Evolutionary conservation across 2,888 invertebrate species (phyloP), one percentile per base, ranked within the genome.

Genomic region (Chydorus sphaericus): DNA sequence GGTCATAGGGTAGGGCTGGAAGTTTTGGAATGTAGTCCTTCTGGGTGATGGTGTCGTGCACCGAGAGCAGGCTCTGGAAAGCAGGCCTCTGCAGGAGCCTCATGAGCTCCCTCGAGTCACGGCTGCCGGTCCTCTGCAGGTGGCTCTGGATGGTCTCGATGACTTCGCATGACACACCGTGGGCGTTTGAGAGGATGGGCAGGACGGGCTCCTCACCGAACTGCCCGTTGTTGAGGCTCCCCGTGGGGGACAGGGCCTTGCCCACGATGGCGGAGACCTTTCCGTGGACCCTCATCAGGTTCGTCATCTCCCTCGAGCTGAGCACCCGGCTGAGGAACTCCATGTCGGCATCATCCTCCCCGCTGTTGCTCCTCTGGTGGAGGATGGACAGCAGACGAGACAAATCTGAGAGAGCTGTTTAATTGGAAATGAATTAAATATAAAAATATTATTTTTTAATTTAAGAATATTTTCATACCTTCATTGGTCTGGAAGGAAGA

Each of bases 1-100:
- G 14, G 66, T 92, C 91, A 56, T 81, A 71, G 48, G 88, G 89
- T 62, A 89, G 79, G 65, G 92, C 91, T 1, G 92, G 91, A 62
- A 92, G 73, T 69, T 87, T 85, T 39, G 92, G 91, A 68, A 87
- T 84, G 70, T 91, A 94, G 69, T 93, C 92, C 72, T 92, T 91
- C 71, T 89, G 87, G 54, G 94, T 93, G 60, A 96, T 84, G 59
- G 89, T 86, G 75, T 96, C 94, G 71, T 94, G 94, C 44, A 91
- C 85, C 71, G 85, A 88, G 51, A 94, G 74, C 61, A 94, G 76
- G 62, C 91, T 91, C 92, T 93, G 69, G 23, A 55, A 20, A 23
- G 39, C 33, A 16, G 55, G 55, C n/a, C 49, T 30, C 36, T 55
- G 55, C 8, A 55, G 48, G 16, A 49, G 16, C 11, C 31, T 20